Conservation (phyloP, 2,797 vertebrate genomes). For the Benthosema pterotum region DNA sequence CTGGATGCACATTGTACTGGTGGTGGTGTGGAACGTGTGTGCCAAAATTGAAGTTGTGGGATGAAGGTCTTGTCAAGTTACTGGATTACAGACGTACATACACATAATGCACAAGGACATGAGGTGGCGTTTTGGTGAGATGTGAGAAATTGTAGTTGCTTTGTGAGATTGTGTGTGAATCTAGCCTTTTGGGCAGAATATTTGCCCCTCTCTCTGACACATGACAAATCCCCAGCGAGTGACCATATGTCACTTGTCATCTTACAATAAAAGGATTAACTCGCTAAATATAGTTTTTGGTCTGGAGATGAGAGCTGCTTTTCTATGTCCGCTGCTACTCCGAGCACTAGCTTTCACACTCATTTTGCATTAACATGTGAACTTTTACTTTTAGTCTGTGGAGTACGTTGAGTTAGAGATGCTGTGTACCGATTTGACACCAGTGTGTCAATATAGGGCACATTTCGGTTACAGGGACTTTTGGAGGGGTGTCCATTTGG, state of each 20-base stretch:
- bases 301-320: neutral
- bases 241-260: neutral
- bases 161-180: neutral
- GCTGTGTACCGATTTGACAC: too few species aligned
- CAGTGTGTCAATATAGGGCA: too few species aligned
- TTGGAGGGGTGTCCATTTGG: too few species aligned
- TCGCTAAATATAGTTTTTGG: constrained; percentile 31
- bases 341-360: neutral
- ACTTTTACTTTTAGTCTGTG: neutral
- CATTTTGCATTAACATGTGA: neutral
- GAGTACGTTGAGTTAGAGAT: neutral
- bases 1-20: too few species aligned
- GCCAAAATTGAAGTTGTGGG: too few species aligned
- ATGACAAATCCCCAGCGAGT: neutral
- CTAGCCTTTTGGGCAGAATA: neutral
- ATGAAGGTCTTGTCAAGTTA: too few species aligned
- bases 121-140: too few species aligned
- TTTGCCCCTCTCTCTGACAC: neutral
- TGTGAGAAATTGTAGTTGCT: neutral
- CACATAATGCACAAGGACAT: too few species aligned
- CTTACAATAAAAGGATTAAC: constrained; percentile 1
- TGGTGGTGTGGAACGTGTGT: too few species aligned
- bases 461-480: too few species aligned
- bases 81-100: too few species aligned
- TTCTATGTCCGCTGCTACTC: neutral